Percentiles rank a stretch among this genome's conserved stretches.
phyloP scores from a whole-genome alignment of 2,113 vertebrate species.

The Tenebrosternarchus preto region DNA sequence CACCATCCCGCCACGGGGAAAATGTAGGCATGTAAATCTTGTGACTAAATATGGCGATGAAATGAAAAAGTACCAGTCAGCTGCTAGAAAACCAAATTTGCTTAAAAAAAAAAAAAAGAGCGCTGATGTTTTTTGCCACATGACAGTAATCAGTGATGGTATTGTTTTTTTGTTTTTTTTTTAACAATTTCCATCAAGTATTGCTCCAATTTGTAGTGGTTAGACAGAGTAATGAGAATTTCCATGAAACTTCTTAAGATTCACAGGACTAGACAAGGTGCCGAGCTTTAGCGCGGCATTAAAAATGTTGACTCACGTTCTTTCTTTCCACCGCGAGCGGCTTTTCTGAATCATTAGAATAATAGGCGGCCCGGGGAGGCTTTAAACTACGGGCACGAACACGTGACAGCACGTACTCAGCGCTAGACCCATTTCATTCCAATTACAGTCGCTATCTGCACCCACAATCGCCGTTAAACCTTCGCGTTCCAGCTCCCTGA shows the following conservation, averaged over 20 bases:
- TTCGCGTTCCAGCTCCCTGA: neutral
- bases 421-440: constrained; percentile 62
- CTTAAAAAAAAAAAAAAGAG: constrained; percentile 16
- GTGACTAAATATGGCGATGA: constrained; percentile 26
- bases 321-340: constrained; percentile 41
- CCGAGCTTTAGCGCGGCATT: constrained; percentile 25
- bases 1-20: constrained; percentile 12
- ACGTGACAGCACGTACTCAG: constrained; percentile 56
- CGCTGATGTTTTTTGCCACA: neutral
- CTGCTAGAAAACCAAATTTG: neutral
- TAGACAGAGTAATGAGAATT: neutral
- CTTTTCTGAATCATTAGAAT: constrained; percentile 59
- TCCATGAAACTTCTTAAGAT: constrained; percentile 7
- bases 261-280: constrained; percentile 27
- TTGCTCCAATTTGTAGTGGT: constrained; percentile 16
- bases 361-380: constrained; percentile 71
- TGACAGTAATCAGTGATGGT: neutral
- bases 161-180: constrained; percentile 13
- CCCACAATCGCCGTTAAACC: constrained; percentile 56
- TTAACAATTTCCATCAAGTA: neutral
- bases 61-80: constrained; percentile 25
- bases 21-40: constrained; percentile 21
- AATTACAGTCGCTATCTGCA: constrained; percentile 68
- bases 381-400: constrained; percentile 56
- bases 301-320: constrained; percentile 52